Percentiles rank a stretch among this genome's conserved stretches.
Conservation (phyloP, 2,797 vertebrate species). For the Peromyscus nudipes region DNA sequence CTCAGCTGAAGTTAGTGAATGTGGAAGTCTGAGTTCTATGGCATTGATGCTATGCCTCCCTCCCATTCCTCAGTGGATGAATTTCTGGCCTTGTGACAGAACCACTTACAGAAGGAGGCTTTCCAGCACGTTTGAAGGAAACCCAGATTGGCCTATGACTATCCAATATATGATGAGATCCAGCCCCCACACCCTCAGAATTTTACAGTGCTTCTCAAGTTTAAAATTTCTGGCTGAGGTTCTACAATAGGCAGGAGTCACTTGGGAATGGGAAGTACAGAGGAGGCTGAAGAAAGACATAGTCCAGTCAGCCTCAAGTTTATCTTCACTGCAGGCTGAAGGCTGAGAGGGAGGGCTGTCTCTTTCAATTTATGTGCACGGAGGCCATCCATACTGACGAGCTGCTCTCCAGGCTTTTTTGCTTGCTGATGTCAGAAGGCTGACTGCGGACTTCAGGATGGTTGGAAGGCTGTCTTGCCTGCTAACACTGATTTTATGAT, state of each 20-base stretch:
- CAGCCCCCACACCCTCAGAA: neutral
- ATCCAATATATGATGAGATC: neutral
- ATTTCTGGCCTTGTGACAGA: neutral
- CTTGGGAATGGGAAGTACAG: neutral
- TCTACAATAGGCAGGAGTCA: neutral
- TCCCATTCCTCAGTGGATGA: neutral
- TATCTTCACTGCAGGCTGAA: conserved; percentile 60
- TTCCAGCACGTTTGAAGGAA: neutral
- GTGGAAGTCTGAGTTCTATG: neutral
- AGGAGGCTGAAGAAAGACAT: conserved; percentile 56
- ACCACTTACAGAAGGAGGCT: neutral
- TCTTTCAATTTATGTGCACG: conserved; percentile 69
- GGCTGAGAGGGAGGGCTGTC: conserved; percentile 67
- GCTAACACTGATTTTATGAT: conserved; percentile 88
- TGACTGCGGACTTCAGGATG: conserved; percentile 32
- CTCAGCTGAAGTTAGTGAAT: neutral
- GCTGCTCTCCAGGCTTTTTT: conserved; percentile 27
- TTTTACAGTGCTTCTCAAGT: neutral
- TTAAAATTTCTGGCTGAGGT: neutral
- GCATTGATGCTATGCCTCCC: neutral
- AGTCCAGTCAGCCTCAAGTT: conserved; percentile 53
- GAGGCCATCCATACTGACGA: neutral
- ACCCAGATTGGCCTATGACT: neutral
- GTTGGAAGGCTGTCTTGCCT: conserved; percentile 75
- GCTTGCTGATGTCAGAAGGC: conserved; percentile 71